These are phyloP conservation scores for Cheilosia grossa DNA, from an alignment of 2,888 invertebrate genomes.

Conservation along the genomic window DNA sequence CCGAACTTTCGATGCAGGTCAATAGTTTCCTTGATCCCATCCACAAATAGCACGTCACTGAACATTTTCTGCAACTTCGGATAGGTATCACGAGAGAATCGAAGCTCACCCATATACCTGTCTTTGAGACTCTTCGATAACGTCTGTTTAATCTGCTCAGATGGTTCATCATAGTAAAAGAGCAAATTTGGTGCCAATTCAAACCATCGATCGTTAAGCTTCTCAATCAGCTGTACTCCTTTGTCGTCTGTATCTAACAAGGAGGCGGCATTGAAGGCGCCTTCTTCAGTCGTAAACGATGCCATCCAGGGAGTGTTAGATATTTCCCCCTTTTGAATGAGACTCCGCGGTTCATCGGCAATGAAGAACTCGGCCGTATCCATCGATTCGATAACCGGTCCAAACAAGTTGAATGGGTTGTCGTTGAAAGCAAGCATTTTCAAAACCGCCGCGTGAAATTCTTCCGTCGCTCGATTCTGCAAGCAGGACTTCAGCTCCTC, in stretches of 20 bases:
- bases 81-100: constrained; percentile 84
- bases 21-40: constrained; percentile 85
- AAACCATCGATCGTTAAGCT: constrained; percentile 84
- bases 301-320: constrained; percentile 87
- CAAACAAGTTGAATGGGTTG: constrained; percentile 88
- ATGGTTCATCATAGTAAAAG: constrained; percentile 84
- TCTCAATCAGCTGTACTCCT: constrained; percentile 80
- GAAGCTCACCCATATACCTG: constrained; percentile 84
- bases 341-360: constrained; percentile 86
- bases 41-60: constrained; percentile 86
- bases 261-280: constrained; percentile 86
- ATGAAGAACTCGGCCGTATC: constrained; percentile 85
- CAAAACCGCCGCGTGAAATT: constrained; percentile 84
- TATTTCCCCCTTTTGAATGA: constrained; percentile 85
- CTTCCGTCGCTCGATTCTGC: constrained; percentile 85
- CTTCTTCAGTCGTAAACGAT: constrained; percentile 88
- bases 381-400: constrained; percentile 86
- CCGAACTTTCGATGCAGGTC: constrained; percentile 85
- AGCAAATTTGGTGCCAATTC: constrained; percentile 85
- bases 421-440: constrained; percentile 80
- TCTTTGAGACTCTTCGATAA: constrained; percentile 84
- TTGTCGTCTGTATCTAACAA: constrained; percentile 81
- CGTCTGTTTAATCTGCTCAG: not conserved
- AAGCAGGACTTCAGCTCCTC: constrained; percentile 87
- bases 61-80: constrained; percentile 83